Base-by-base conservation (phyloP, 1,140 invertebrate genomes). In the Panagrolaimus sp. region DNA sequence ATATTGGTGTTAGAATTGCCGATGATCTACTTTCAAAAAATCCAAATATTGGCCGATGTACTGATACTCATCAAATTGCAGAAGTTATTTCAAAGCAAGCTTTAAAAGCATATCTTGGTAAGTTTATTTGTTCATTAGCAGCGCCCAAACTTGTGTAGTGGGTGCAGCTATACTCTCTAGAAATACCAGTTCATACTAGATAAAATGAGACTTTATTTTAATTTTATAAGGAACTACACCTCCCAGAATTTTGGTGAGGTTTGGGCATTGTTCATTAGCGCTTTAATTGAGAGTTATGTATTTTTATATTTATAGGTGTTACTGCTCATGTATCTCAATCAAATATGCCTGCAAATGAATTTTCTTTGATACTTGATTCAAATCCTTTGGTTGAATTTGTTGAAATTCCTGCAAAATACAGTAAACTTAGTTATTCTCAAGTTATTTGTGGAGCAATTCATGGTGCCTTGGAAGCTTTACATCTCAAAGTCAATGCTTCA, bases 331-430 rank as follows among this genome's bases (percentile, higher is more conserved):
- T 67, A 5, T 74, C 63, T 23, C 51, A 20, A 57, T 73, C 57
- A 46, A 70, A 46, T 45, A 38, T 48, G 44, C 46, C 13, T 92
- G 90, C 5, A 20, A 93, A 98, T 85, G 95, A 98, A 86, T 98
- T 98, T 86, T 97, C 94, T 0, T 86, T 98, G 3, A 88, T 92
- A 0, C 90, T 98, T 83, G 95, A 98, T 72, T 88, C 89, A 43
- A 98, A 96, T 86, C 95, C 96, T 0, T 84, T 99, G 14, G 93
- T 91, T n/a, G 96, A 99, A 84, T 96, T 97, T 88, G 94, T 97
- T 5, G 96, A 99, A 85, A 87, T 98, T 74, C 96, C 96, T 5
- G 93, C 95, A 81, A 86, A 91, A 61, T 90, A 87, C 46, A 88
- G 88, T 77, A 66, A 74, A 20, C 86, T 99, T 0, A 92, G 93